These are phyloP conservation scores for Oreohelix idahoensis DNA, from an alignment of 1,140 invertebrate species.

Conservation along the genomic window DNA sequence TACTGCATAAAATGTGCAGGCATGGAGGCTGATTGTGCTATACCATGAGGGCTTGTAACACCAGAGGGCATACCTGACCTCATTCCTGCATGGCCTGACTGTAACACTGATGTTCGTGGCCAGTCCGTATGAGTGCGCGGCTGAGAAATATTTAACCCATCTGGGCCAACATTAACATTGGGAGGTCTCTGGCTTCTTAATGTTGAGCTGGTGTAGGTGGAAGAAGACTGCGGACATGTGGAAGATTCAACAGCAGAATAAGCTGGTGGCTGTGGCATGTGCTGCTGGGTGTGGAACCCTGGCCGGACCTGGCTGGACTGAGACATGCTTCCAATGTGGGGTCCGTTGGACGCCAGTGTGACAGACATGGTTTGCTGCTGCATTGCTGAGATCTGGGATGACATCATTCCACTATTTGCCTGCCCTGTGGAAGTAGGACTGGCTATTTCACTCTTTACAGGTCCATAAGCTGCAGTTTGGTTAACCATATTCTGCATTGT, in stretches of 20 bases:
- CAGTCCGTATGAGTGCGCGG: slow-evolving; percentile 52
- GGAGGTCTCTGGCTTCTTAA: slow-evolving; percentile 72
- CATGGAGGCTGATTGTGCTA: slow-evolving; percentile 44
- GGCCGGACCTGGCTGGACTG: slow-evolving; percentile 30
- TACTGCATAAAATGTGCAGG: slow-evolving; percentile 57
- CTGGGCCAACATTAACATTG: slow-evolving; percentile 74
- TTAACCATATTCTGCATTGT: slow-evolving; percentile 73
- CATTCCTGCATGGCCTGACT: slow-evolving; percentile 49
- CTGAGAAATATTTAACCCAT: slow-evolving; percentile 73
- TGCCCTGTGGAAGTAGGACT: slow-evolving; percentile 27
- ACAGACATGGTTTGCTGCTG: slow-evolving; percentile 46
- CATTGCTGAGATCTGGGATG: slow-evolving; percentile 61
- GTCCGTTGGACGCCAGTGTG: background rate
- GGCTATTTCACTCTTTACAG: slow-evolving; percentile 59
- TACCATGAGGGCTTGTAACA: slow-evolving; percentile 37
- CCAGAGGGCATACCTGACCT: slow-evolving; percentile 46
- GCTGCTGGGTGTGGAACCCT: slow-evolving; percentile 38
- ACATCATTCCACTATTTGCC: slow-evolving; percentile 51
- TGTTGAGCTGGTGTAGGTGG: slow-evolving; percentile 68
- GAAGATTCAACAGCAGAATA: slow-evolving; percentile 39
- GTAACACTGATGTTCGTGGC: slow-evolving; percentile 25
- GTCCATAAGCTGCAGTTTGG: slow-evolving; percentile 64
- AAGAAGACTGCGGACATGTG: slow-evolving; percentile 20
- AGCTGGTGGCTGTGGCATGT: slow-evolving; percentile 34
- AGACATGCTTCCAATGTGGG: slow-evolving; percentile 36